These are phyloP conservation scores for Dolomedes plantarius DNA, from an alignment of 2,888 invertebrate species.

Conservation along the genomic window DNA sequence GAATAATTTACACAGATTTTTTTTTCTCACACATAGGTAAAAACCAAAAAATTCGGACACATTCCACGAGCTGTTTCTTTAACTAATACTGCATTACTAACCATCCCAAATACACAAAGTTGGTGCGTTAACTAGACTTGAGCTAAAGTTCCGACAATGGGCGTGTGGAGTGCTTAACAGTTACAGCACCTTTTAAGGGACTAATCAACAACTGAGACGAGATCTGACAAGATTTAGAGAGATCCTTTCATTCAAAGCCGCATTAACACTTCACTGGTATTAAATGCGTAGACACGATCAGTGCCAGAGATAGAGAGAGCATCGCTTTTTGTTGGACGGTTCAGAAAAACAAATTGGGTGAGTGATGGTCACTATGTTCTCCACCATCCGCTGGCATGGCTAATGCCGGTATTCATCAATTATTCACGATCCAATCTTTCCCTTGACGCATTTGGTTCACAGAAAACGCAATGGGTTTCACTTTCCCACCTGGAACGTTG, in stretches of 20 bases:
- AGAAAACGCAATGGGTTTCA: constrained; percentile 45
- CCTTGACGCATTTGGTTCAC: constrained; percentile 46
- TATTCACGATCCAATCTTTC: constrained; percentile 64
- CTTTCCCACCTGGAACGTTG: constrained; percentile 39
- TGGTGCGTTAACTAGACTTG: background rate
- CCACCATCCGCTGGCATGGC: constrained; percentile 43
- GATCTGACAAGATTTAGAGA: constrained; percentile 13
- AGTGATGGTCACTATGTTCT: constrained; percentile 45
- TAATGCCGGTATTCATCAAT: constrained; percentile 61
- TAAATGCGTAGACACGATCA: constrained; percentile 48
- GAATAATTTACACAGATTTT: no score
- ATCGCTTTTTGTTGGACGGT: constrained; percentile 41
- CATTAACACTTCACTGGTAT: constrained; percentile 56
- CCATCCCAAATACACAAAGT: background rate
- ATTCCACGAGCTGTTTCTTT: background rate
- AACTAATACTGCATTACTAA: background rate
- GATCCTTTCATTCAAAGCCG: constrained; percentile 20
- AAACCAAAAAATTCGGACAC: background rate
- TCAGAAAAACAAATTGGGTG: constrained; percentile 56
- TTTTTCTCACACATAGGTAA: background rate
- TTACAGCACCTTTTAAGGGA: background rate
- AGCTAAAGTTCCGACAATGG: background rate
- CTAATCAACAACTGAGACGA: constrained; percentile 25
- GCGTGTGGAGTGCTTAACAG: background rate
- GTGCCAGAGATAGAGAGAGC: constrained; percentile 54